These are phyloP conservation scores for Prenolepis imparis DNA, from an alignment of 2,888 invertebrate species.

Conservation along the genomic window DNA sequence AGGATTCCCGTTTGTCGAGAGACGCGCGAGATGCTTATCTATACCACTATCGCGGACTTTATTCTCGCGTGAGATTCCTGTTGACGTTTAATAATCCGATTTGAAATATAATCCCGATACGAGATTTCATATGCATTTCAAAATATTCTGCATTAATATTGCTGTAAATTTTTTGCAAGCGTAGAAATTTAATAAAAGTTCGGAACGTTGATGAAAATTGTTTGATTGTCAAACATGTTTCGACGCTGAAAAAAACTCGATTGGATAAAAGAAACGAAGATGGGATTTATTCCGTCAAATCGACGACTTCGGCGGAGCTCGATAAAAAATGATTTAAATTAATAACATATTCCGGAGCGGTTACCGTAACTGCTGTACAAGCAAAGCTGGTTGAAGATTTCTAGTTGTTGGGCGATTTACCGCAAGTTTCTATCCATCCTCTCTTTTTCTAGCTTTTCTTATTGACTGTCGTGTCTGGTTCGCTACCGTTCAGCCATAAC, in stretches of 20 bases:
- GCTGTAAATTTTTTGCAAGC: slow-evolving; percentile 1
- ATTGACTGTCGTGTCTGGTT: slow-evolving; percentile 70
- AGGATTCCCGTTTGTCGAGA: slow-evolving; percentile 46
- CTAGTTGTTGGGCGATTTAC: slow-evolving; percentile 67
- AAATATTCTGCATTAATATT: slow-evolving; percentile 16
- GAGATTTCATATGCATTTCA: slow-evolving; percentile 37
- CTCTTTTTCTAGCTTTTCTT: slow-evolving; percentile 73
- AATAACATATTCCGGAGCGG: slow-evolving; percentile 27
- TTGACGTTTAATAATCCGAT: slow-evolving; percentile 47
- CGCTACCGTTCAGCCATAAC: slow-evolving; percentile 83
- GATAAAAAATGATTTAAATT: slow-evolving; percentile 42
- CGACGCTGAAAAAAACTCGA: slow-evolving; percentile 2
- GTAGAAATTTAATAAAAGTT: background rate
- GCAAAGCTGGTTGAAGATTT: slow-evolving; percentile 49
- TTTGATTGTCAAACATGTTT: slow-evolving; percentile 17
- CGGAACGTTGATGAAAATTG: background rate
- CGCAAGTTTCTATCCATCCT: slow-evolving; percentile 54
- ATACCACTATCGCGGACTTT: slow-evolving; percentile 10
- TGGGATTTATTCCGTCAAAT: slow-evolving; percentile 23
- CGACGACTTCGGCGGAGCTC: background rate
- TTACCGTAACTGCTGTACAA: slow-evolving; percentile 56
- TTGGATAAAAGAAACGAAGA: background rate
- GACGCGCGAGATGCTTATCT: background rate
- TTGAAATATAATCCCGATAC: slow-evolving; percentile 28
- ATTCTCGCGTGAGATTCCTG: slow-evolving; percentile 21